These are phyloP conservation scores for Trichoplusia ni DNA, from an alignment of 1,140 invertebrate species.

Conservation along the genomic window DNA sequence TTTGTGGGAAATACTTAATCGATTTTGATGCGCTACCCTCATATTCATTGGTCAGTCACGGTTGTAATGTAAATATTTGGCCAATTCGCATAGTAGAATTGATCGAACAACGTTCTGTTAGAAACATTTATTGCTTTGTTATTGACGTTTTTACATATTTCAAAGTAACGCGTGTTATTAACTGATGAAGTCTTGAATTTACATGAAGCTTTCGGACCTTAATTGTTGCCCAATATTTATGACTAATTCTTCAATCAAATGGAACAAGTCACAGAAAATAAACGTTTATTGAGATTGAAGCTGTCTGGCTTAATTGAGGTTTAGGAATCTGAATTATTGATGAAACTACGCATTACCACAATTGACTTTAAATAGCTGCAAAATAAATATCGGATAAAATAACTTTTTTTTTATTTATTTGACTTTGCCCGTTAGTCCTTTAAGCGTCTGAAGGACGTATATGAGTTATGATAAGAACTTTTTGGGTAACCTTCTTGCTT, in stretches of 20 bases:
- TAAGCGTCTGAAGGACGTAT: neutral
- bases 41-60: conserved; percentile 13
- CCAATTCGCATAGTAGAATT: too few species aligned
- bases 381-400: neutral
- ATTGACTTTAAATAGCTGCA: conserved; percentile 1
- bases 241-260: neutral
- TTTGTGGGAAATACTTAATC: conserved; percentile 25
- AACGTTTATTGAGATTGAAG: neutral
- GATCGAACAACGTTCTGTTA: too few species aligned
- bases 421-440: neutral
- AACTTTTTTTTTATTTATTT: conserved; percentile 6
- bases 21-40: conserved; percentile 9
- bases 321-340: conserved; percentile 15
- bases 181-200: neutral
- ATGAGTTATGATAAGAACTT: neutral
- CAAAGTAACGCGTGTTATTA: too few species aligned
- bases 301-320: conserved; percentile 13
- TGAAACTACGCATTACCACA: conserved; percentile 9
- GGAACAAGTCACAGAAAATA: neutral
- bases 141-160: too few species aligned
- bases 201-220: too few species aligned
- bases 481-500: conserved; percentile 6
- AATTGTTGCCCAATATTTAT: too few species aligned
- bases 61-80: conserved; percentile 8
- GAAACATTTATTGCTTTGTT: too few species aligned